These are phyloP conservation scores for Oryzias woworae DNA, from an alignment of 2,113 vertebrate species.

Conservation along the genomic window DNA sequence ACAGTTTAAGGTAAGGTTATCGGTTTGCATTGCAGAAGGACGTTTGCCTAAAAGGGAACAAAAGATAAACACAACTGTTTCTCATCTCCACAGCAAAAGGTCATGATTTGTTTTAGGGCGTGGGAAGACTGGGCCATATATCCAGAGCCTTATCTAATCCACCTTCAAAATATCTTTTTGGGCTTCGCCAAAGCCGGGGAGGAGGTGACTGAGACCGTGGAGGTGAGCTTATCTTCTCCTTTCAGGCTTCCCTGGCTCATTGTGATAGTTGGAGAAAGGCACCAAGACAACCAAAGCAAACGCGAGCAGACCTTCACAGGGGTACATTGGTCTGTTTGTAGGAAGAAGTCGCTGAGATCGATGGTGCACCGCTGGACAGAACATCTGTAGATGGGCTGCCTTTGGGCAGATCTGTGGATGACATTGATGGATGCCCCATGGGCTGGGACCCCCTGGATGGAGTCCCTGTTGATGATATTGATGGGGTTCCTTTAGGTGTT, in stretches of 20 bases:
- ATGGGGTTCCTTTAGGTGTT: slow-evolving; percentile 75
- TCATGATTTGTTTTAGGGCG: slow-evolving; percentile 79
- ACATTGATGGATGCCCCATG: slow-evolving; percentile 79
- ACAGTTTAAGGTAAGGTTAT: slow-evolving; percentile 79
- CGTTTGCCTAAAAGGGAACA: background rate
- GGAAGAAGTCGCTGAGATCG: slow-evolving; percentile 58
- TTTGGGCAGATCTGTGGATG: slow-evolving; percentile 61
- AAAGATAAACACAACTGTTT: background rate
- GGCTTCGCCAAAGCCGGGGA: slow-evolving; percentile 75
- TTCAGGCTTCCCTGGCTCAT: background rate
- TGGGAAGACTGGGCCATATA: slow-evolving; percentile 86
- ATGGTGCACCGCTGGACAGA: slow-evolving; percentile 59
- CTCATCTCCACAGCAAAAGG: slow-evolving; percentile 74
- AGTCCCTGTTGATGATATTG: slow-evolving; percentile 78
- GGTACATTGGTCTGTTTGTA: slow-evolving; percentile 10
- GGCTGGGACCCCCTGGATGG: slow-evolving; percentile 80
- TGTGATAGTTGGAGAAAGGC: background rate
- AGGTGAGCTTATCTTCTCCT: slow-evolving; percentile 56
- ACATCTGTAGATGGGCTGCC: slow-evolving; percentile 57
- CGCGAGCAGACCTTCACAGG: background rate
- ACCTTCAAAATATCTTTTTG: slow-evolving; percentile 82
- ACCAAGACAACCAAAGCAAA: background rate
- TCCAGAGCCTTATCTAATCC: slow-evolving; percentile 80
- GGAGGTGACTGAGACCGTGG: slow-evolving; percentile 53
- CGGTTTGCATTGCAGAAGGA: background rate